phyloP scores from a whole-genome alignment of 2,888 invertebrate species.

The Tenthredo notha region DNA sequence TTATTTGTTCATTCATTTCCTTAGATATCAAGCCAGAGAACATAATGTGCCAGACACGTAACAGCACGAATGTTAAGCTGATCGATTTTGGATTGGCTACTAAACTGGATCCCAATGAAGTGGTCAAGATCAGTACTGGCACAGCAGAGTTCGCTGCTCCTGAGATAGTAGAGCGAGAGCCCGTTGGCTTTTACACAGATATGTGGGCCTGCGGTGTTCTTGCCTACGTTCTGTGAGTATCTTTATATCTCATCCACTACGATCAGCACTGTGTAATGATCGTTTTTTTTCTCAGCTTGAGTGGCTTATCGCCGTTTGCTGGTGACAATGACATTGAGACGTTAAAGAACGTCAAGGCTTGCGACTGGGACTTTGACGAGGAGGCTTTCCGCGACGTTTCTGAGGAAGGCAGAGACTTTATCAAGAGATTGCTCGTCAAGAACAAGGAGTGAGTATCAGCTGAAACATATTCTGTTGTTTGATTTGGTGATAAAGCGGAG shows the following conservation, averaged over 20 bases:
- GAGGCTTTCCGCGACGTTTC: conserved; percentile 97
- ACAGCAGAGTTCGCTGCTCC: conserved; percentile 99
- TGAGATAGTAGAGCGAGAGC: conserved; percentile 98
- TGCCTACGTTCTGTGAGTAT: conserved; percentile 96
- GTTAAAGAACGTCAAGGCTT: conserved; percentile 97
- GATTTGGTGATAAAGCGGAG: not conserved
- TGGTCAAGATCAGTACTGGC: conserved; percentile 99
- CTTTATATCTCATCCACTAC: conserved; percentile 26
- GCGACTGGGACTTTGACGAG: conserved; percentile 99
- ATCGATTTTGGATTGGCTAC: conserved; percentile 99
- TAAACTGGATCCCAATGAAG: conserved; percentile 97
- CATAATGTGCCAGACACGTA: conserved; percentile 99
- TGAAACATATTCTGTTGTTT: not conserved
- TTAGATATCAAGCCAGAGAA: conserved; percentile 97
- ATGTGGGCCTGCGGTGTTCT: conserved; percentile 99
- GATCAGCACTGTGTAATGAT: not conserved
- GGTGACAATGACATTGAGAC: conserved; percentile 99
- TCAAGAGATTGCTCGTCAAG: conserved; percentile 92
- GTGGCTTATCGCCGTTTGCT: conserved; percentile 98
- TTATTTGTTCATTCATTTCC: conserved; percentile 58
- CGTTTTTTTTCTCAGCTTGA: conserved; percentile 83
- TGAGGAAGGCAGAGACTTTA: conserved; percentile 98
- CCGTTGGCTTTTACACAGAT: conserved; percentile 99
- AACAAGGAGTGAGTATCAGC: conserved; percentile 90
- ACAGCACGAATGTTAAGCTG: conserved; percentile 96